Evolutionary conservation across 2,888 invertebrate species (phyloP), one percentile per base, ranked within the genome.

Genomic region (Tubulanus polymorphus): DNA sequence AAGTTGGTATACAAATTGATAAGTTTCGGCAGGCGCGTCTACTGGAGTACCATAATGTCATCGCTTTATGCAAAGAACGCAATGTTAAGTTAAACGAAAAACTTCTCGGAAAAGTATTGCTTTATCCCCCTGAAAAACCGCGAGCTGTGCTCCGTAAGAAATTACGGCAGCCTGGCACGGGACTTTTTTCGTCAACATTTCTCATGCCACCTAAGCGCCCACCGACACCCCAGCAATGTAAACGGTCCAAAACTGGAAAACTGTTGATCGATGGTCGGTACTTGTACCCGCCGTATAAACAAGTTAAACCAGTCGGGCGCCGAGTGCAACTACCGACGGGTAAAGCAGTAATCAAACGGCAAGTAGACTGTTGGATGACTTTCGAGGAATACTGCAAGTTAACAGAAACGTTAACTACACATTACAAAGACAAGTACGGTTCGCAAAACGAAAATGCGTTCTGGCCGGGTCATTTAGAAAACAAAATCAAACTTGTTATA

Each of bases 391-490:
- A 75, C 61, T 72, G 70, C 35, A 62, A 59, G 53, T 58, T 75
- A 3, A 75, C 73, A 26, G 65, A 66, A 71, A 59, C 67, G 30
- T 54, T 68, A 26, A 63, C 65, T 26, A 58, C 62, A 2, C 55
- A 64, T 5, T 72, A 70, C 54, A 62, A 61, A 27, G 62, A 66
- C 32, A 48, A 70, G 1, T 65, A 68, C 54, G 66, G 68, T 3
- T 37, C 29, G 28, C 62, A 55, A 20, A 60, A 70, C 29, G 28
- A 47, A 26, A 70, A 71, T 46, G 69, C 67, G 1, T 75, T 72
- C 62, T 77, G 77, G 77, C 75, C 77, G 1, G 75, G 75, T 2
- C 70, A 71, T 37, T 60, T 77, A 37, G 63, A 75, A 52, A 68
- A 76, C 58, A 75, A 74, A 57, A 47, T 77, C 5, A 60, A 69